A percentile compares a stretch with the other conserved stretches of the same genome.
These are phyloP conservation scores for Acyrthosiphon pisum DNA, from an alignment of 1,140 invertebrate species.

Conservation along the genomic window DNA sequence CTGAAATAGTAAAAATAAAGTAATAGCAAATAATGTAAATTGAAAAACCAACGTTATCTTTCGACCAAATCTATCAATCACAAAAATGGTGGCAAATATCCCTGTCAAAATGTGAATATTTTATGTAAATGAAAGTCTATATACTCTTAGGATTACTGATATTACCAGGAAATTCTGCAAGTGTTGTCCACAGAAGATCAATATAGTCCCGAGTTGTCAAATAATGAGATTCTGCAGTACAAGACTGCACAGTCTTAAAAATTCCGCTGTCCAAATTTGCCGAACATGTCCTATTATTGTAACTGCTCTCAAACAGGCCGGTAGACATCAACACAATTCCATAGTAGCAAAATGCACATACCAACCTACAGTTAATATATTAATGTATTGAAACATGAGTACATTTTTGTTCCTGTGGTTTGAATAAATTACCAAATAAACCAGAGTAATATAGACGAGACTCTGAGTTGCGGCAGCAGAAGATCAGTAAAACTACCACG, in stretches of 20 bases:
- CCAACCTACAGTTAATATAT: constrained; percentile 73
- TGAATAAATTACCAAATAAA: constrained; percentile 79
- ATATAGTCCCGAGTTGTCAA: constrained; percentile 88
- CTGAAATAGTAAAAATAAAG: constrained; percentile 81
- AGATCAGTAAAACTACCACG: constrained; percentile 80
- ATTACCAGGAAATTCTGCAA: constrained; percentile 91
- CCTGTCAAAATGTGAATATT: constrained; percentile 69
- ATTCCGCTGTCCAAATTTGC: constrained; percentile 30
- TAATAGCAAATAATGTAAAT: constrained; percentile 84
- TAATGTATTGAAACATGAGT: background rate
- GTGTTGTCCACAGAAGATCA: constrained; percentile 91
- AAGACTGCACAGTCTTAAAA: constrained; percentile 64
- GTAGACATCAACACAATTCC: constrained; percentile 95
- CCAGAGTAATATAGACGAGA: constrained; percentile 88
- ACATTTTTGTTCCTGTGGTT: background rate
- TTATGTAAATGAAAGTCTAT: background rate
- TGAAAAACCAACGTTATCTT: constrained; percentile 95
- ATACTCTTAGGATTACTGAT: background rate
- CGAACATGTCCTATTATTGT: constrained; percentile 42
- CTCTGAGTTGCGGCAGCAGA: constrained; percentile 78
- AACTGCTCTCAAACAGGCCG: constrained; percentile 81
- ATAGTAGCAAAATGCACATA: constrained; percentile 95
- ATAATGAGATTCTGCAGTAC: constrained; percentile 76
- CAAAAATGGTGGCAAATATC: constrained; percentile 89
- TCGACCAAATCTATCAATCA: constrained; percentile 89